Percentiles rank a stretch among this genome's conserved stretches.
phyloP scores from a whole-genome alignment of 2,797 vertebrate genomes.

The Philypnodon macrostomus region DNA sequence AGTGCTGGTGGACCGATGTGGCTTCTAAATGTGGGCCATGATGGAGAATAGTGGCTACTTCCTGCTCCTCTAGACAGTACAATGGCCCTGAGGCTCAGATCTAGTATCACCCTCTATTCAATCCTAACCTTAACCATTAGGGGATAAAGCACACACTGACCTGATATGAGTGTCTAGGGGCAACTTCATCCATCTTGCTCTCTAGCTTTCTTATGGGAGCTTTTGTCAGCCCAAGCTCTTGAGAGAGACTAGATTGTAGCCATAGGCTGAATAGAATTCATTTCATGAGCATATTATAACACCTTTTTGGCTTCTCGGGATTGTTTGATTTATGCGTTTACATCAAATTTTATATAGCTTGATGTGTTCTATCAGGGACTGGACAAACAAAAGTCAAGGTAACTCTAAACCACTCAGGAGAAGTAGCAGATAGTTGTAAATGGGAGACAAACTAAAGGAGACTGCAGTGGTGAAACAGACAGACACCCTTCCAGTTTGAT shows the following conservation, averaged over 20 bases:
- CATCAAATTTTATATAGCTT: conserved; percentile 26
- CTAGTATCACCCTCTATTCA: conserved; percentile 71
- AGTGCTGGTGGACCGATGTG: conserved; percentile 79
- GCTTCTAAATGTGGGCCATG: conserved; percentile 89
- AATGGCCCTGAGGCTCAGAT: conserved; percentile 69
- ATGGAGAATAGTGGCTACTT: conserved; percentile 81
- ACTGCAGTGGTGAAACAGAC: conserved; percentile 56
- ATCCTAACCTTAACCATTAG: conserved; percentile 79
- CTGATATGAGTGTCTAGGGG: conserved; percentile 79
- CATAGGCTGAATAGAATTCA: conserved; percentile 68
- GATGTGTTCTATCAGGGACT: not conserved
- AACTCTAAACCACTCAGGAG: conserved; percentile 14
- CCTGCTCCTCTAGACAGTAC: conserved; percentile 67
- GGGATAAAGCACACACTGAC: conserved; percentile 78
- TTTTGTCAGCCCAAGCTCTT: conserved; percentile 71
- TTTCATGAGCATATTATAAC: conserved; percentile 49
- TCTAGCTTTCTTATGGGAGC: conserved; percentile 71
- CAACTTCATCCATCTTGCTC: conserved; percentile 77
- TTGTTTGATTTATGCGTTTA: conserved; percentile 49
- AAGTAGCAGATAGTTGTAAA: conserved; percentile 17
- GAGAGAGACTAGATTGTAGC: conserved; percentile 70
- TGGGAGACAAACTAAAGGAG: conserved; percentile 39
- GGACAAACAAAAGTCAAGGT: conserved; percentile 19
- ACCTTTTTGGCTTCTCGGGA: conserved; percentile 31
- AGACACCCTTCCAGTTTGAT: conserved; percentile 68